Evolutionary conservation across 2,888 invertebrate species (phyloP).

Genomic region (Cheilosia variabilis): DNA sequence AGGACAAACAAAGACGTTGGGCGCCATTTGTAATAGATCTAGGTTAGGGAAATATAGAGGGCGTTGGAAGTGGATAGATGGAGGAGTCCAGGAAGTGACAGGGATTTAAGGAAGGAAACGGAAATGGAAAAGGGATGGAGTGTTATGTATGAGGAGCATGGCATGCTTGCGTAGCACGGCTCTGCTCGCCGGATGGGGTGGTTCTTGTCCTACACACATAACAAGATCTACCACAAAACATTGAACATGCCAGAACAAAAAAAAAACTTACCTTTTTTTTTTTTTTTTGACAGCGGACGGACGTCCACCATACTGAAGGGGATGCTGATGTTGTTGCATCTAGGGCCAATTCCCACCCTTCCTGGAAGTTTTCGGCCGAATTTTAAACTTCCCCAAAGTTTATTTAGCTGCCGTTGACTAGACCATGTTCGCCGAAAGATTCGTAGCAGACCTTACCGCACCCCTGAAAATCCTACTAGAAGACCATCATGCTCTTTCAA

Average conservation of each 20-base stretch:
- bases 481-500: too few relatives aligned
- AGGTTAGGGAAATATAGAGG: not conserved
- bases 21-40: not conserved
- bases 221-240: not conserved
- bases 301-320: not conserved
- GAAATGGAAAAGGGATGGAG: not conserved
- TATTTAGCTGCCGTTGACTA: not conserved
- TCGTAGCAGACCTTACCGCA: not conserved
- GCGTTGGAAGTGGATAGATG: not conserved
- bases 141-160: not conserved
- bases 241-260: not conserved
- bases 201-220: not conserved
- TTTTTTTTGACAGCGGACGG: not conserved
- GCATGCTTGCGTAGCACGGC: conserved; percentile 2
- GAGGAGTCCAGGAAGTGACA: not conserved
- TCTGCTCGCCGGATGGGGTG: not conserved
- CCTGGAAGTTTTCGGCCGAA: not conserved
- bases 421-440: not conserved
- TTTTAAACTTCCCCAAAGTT: not conserved
- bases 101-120: not conserved
- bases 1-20: too few relatives aligned
- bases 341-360: not conserved
- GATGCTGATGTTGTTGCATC: not conserved
- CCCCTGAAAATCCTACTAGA: not conserved
- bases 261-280: not conserved